phyloP scores from a whole-genome alignment of 2,888 invertebrate species.

The Drosophila histrio region DNA sequence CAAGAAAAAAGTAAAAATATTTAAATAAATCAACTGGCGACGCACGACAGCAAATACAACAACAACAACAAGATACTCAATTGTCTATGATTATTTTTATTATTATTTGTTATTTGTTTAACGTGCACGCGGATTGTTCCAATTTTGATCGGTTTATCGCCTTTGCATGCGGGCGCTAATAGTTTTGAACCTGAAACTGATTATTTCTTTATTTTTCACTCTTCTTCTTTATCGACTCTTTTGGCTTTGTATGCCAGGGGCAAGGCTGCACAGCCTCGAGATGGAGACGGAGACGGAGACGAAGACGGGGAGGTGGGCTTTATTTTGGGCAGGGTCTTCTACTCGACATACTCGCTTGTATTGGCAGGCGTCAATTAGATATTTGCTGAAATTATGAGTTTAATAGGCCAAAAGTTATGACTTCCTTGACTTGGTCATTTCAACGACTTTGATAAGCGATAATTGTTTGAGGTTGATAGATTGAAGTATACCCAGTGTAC shows the following conservation, averaged over 20 bases:
- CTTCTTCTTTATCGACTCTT: background rate
- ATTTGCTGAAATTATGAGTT: constrained; percentile 39
- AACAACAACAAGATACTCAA: constrained; percentile 22
- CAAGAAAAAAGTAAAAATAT: constrained; percentile 13
- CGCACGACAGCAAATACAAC: constrained; percentile 22
- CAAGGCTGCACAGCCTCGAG: constrained; percentile 46
- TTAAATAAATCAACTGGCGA: constrained; percentile 18
- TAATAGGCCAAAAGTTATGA: constrained; percentile 32
- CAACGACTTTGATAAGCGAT: constrained; percentile 52
- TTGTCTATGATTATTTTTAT: constrained; percentile 46
- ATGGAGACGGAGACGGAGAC: background rate
- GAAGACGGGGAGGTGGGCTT: background rate
- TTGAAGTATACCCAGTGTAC: constrained; percentile 16
- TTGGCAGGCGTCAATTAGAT: constrained; percentile 46
- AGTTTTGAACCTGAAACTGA: constrained; percentile 67
- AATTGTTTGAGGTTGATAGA: constrained; percentile 13
- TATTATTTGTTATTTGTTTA: constrained; percentile 38
- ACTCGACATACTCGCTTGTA: constrained; percentile 2
- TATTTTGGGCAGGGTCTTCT: constrained; percentile 36
- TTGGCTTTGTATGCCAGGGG: constrained; percentile 63
- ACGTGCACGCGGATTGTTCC: constrained; percentile 62
- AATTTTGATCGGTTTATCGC: constrained; percentile 74
- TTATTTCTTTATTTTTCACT: constrained; percentile 3
- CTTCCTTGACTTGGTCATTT: constrained; percentile 51
- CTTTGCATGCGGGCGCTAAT: constrained; percentile 68